Base-by-base conservation (phyloP, 2,113 vertebrate genomes). In the Triplophysa siluroides region DNA sequence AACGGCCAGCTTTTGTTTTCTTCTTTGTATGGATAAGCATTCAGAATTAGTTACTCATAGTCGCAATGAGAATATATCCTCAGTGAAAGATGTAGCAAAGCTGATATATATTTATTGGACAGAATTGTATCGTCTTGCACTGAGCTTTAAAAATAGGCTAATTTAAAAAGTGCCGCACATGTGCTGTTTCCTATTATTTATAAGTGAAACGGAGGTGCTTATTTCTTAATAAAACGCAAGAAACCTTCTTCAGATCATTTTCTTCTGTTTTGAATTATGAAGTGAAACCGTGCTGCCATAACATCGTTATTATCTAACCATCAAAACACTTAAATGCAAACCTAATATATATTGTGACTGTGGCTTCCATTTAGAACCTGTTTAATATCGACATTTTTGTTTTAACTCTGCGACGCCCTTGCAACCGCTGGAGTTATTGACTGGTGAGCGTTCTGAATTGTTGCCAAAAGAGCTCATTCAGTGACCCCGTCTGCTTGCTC, bases 301-400 rank as follows among this genome's bases (percentile, higher is more conserved):
- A 60, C 29, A 16, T 23, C 52, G 16, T 3, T 41, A 33, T 56
- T 56, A 60, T 43, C 29, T 23, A 73, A 60, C 29, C 33, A 73
- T 19, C n/a, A 60, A 73, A 41, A 73, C 12, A 23, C n/a, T 73
- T 4, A 11, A 16, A 72, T 41, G 38, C 41, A 7, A 26, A 54
- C 26, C 19, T 60, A n/a, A 73, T 73, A 60, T 41, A 60, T 24
- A 58, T 21, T 61, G 33, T 43, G 54, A 61, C 12, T 43, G 29
- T n/a, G 29, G 60, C n/a, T 21, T 64, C 74, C 70, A 67, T 73
- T 45, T 78, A 2, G 16, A 78, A 66, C 13, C 23, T 65, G 4
- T n/a, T 52, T 14, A 64, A 62, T 50, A 63, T 64, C 21, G 21
- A 38, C 9, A 0, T 21, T 16, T 52, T 16, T 43, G 16, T 69